Conservation (phyloP, 2,113 vertebrate genomes). For the Prochilodus magdalenae region DNA sequence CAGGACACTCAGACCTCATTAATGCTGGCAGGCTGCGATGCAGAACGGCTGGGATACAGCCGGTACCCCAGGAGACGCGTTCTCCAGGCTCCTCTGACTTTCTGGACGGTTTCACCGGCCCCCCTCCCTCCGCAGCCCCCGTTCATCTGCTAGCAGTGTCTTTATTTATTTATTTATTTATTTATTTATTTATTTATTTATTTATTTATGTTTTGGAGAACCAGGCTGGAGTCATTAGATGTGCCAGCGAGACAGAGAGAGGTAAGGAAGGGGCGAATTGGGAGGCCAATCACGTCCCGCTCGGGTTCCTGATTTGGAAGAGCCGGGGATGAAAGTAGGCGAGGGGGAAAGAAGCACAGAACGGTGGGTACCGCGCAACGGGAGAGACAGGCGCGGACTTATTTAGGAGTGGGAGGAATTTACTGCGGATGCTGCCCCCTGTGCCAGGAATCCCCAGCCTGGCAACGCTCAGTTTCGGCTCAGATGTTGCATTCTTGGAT, state of each 20-base stretch:
- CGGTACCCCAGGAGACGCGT: background rate
- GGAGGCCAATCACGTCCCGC: background rate
- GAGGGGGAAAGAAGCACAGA: background rate
- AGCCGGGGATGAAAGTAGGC: background rate
- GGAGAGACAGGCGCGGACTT: background rate
- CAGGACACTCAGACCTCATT: too few relatives aligned
- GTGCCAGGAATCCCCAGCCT: background rate
- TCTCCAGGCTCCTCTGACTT: background rate
- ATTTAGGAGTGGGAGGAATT: background rate
- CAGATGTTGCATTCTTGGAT: background rate
- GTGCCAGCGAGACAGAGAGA: background rate
- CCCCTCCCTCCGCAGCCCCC: too few relatives aligned
- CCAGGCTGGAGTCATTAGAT: background rate
- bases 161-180: too few relatives aligned
- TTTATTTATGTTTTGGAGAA: background rate
- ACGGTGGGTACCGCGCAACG: background rate
- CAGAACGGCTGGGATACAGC: background rate
- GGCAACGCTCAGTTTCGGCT: background rate
- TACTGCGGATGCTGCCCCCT: background rate
- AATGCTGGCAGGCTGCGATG: background rate
- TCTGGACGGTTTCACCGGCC: slow-evolving; percentile 7
- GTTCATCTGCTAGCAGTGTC: too few relatives aligned
- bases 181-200: too few relatives aligned
- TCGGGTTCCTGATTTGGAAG: background rate
- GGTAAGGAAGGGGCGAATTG: background rate